Base-by-base conservation (phyloP, 2,888 invertebrate genomes). In the Agonopterix heracliana region DNA sequence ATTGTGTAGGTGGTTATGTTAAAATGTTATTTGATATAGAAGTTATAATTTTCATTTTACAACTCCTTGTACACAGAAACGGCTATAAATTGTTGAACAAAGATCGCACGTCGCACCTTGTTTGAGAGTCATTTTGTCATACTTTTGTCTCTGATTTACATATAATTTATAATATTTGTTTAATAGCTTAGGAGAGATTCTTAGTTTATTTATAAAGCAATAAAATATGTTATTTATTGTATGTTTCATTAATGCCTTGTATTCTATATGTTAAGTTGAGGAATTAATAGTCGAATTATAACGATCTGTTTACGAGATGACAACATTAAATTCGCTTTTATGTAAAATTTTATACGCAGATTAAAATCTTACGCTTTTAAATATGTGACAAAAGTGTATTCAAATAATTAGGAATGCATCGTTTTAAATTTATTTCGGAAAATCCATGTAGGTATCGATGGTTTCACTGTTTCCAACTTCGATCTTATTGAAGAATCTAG, bases 31-130 rank as follows among this genome's bases (percentile, higher is more conserved):
- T 11, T 52, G 56, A 53, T 65, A 66, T 41, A 41, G 9, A 68
- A 67, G 77, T 78, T 78, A 85, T 84, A 81, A 85, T 84, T 84
- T 78, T 81, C 71, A 75, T 81, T 86, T 85, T 81, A 87, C 74
- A 79, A 78, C 81, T 75, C 68, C 71, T 72, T 74, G 82, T 78
- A 79, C 75, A 80, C 77, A 73, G 68, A 68, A 73, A 68, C 65
- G 61, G 64, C 64, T 76, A 87, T 86, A 88, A 86, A 87, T 86
- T 78, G 78, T 63, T 47, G 55, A 71, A 86, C 84, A 84, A 85
- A 80, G 78, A 63, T 68, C 66, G 59, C 72, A 73, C 69, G 87
- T 88, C 86, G 71, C 81, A 78, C 78, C 83, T 79, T 81, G 76
- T 88, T 81, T 76, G 74, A 78, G 64, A 63, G 60, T 68, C 65